Conservation (phyloP, 2,888 invertebrate genomes). For the Rambutsinella grinnellia region DNA sequence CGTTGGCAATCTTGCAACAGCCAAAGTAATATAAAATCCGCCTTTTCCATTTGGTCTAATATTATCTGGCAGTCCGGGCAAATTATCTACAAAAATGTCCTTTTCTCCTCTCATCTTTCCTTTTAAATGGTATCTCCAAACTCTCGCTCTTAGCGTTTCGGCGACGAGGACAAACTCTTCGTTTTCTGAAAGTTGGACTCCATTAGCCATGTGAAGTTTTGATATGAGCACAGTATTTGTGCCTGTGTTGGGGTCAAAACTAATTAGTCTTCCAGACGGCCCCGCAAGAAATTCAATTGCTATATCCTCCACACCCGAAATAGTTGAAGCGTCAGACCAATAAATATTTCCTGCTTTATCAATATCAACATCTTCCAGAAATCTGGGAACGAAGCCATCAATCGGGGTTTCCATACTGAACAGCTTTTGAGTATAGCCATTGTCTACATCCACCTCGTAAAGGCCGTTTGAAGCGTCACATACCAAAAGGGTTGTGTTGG, state of each 20-base stretch:
- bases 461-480: slow-evolving; percentile 91
- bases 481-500: slow-evolving; percentile 77
- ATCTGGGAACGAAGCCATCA: slow-evolving; percentile 75
- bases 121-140: slow-evolving; percentile 83
- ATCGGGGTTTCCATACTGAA: slow-evolving; percentile 73
- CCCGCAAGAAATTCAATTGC: slow-evolving; percentile 35
- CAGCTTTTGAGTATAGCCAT: slow-evolving; percentile 75
- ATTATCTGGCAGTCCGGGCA: slow-evolving; percentile 83
- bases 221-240: slow-evolving; percentile 82
- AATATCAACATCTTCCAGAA: slow-evolving; percentile 83
- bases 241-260: slow-evolving; percentile 84
- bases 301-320: slow-evolving; percentile 75
- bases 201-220: slow-evolving; percentile 89
- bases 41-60: slow-evolving; percentile 74
- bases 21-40: slow-evolving; percentile 78
- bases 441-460: slow-evolving; percentile 83
- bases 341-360: slow-evolving; percentile 86
- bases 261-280: slow-evolving; percentile 77
- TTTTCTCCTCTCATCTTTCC: slow-evolving; percentile 84
- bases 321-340: slow-evolving; percentile 87
- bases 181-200: slow-evolving; percentile 83
- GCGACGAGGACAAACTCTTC: slow-evolving; percentile 85
- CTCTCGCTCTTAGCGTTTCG: slow-evolving; percentile 78
- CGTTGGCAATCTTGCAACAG: slow-evolving; percentile 72
- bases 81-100: slow-evolving; percentile 85